Evolutionary conservation across 1,140 invertebrate genomes (phyloP).

Genomic region (Cyclargus thomasi): DNA sequence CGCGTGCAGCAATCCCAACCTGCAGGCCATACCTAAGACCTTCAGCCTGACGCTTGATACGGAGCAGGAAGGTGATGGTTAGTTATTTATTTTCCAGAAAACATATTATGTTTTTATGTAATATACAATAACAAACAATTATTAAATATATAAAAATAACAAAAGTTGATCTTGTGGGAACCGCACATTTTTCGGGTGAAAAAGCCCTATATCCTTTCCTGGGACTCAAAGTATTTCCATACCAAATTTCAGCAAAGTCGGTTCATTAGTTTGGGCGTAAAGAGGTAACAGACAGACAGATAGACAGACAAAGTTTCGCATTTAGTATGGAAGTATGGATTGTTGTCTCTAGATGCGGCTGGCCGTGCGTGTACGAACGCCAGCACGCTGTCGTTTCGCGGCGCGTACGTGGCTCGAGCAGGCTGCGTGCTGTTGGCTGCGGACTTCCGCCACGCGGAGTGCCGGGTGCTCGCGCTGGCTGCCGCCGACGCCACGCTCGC

Average conservation of each 20-base stretch:
- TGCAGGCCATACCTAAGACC: conserved; percentile 77
- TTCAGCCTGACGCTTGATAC: conserved; percentile 52
- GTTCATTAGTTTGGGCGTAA: too few relatives aligned
- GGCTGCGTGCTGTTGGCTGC: conserved; percentile 60
- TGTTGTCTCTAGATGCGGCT: too few relatives aligned
- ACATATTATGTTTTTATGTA: not conserved
- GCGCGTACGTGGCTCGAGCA: conserved; percentile 51
- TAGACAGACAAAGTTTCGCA: too few relatives aligned
- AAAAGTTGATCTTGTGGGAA: too few relatives aligned
- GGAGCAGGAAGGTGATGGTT: conserved; percentile 29
- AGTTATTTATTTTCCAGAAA: conserved; percentile 2
- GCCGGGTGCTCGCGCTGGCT: conserved; percentile 75
- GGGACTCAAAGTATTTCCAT: too few relatives aligned
- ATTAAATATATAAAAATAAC: too few relatives aligned
- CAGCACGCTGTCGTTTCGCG: conserved; percentile 41
- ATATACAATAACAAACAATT: too few relatives aligned
- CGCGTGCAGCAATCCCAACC: conserved; percentile 76
- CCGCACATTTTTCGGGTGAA: too few relatives aligned
- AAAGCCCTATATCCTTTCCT: too few relatives aligned
- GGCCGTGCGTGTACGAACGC: not conserved
- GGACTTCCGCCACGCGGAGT: conserved; percentile 79
- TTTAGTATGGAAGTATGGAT: too few relatives aligned
- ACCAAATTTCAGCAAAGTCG: too few relatives aligned
- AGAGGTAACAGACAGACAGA: too few relatives aligned
- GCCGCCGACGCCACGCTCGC: conserved; percentile 68